A percentile compares a stretch with the other conserved stretches of the same genome.
These are phyloP conservation scores for Furcula furcula DNA, from an alignment of 2,888 invertebrate genomes.

Conservation along the genomic window DNA sequence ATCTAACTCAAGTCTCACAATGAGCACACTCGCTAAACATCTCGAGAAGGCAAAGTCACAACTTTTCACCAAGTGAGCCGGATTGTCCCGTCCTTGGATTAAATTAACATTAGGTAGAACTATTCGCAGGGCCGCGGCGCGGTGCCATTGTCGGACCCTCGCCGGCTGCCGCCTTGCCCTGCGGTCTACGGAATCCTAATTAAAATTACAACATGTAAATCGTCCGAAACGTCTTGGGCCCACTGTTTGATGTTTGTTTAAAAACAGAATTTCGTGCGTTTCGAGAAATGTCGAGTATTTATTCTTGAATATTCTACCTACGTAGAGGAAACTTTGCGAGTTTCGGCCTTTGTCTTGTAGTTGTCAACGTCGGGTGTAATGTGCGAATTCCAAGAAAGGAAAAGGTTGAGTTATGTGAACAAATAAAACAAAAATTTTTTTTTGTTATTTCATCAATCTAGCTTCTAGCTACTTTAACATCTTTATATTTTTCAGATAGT, in stretches of 20 bases:
- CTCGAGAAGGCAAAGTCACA: slow-evolving; percentile 65
- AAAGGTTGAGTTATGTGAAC: too few species aligned
- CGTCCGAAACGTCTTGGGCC: slow-evolving; percentile 53
- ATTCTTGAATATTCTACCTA: slow-evolving; percentile 13
- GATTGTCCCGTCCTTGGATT: slow-evolving; percentile 73
- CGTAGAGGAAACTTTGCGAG: too few species aligned
- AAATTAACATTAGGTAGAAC: slow-evolving; percentile 79
- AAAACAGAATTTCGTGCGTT: slow-evolving; percentile 35
- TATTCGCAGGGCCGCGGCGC: slow-evolving; percentile 53
- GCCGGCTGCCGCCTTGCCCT: slow-evolving; percentile 41
- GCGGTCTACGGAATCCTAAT: slow-evolving; percentile 70
- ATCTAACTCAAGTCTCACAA: slow-evolving; percentile 6
- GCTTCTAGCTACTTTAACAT: too few species aligned
- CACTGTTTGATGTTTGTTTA: slow-evolving; percentile 56
- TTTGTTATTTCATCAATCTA: too few species aligned
- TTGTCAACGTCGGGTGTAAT: too few species aligned
- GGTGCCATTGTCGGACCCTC: slow-evolving; percentile 5
- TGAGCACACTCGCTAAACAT: slow-evolving; percentile 46
- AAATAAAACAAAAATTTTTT: too few species aligned
- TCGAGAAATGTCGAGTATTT: slow-evolving; percentile 23
- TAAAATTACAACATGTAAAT: slow-evolving; percentile 80
- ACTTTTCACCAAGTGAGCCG: slow-evolving; percentile 54
- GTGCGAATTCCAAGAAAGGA: too few species aligned
- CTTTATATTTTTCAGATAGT: too few species aligned
- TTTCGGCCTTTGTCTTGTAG: not conserved